Evolutionary conservation across 92 coral and sea anemone species (phyloP).

Genomic region (Micromussa lordhowensis): DNA sequence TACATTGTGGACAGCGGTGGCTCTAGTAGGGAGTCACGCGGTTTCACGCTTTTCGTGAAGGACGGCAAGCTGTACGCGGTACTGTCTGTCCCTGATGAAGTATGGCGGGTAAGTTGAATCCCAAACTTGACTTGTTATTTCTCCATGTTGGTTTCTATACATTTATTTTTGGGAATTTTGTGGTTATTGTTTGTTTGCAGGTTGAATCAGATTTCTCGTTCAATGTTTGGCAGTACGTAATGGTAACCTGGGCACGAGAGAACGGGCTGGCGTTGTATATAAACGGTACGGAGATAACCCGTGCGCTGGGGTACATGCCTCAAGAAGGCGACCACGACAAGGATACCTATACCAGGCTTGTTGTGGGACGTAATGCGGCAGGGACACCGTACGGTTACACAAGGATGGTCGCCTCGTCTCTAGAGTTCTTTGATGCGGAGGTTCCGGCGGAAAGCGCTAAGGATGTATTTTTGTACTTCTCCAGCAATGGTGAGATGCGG

Average conservation of each 20-base stretch:
- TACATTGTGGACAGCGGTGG: conserved; percentile 97
- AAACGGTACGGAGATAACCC: conserved; percentile 82
- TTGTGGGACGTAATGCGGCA: conserved; percentile 90
- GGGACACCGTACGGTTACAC: conserved; percentile 97
- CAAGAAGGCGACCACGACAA: conserved; percentile 86
- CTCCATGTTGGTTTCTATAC: background rate
- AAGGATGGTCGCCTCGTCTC: conserved; percentile 84
- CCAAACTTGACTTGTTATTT: background rate
- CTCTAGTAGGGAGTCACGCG: conserved; percentile 81
- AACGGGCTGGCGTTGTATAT: conserved; percentile 88
- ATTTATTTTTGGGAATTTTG: too few relatives aligned
- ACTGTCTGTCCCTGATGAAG: conserved; percentile 88
- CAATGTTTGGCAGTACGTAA: conserved; percentile 84
- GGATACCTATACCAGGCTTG: conserved; percentile 80
- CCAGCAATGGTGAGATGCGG: conserved; percentile 87
- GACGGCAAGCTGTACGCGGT: conserved; percentile 81
- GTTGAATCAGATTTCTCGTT: conserved; percentile 81
- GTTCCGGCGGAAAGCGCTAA: conserved; percentile 80
- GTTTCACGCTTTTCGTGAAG: conserved; percentile 81
- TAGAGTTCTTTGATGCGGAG: conserved; percentile 88
- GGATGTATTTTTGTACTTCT: conserved; percentile 89
- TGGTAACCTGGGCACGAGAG: conserved; percentile 89
- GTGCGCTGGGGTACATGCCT: conserved; percentile 80
- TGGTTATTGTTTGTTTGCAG: conserved; percentile 30
- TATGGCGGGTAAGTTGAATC: conserved; percentile 86